Percentiles rank a stretch among this genome's conserved stretches.
Conservation (phyloP, 2,113 vertebrate genomes). For the Oncorhynchus mykiss region DNA sequence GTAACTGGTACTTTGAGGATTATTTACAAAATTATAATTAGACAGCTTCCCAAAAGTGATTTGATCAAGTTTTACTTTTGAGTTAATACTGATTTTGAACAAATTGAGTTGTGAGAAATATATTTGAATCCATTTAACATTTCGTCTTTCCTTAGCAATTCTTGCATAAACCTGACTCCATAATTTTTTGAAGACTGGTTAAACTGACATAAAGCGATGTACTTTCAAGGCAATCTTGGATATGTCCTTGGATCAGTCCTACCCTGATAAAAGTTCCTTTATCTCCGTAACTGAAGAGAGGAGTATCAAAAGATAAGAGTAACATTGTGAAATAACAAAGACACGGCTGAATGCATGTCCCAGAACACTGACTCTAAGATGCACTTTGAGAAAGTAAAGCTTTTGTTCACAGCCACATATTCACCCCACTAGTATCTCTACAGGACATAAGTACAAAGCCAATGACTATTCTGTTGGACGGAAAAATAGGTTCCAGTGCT, state of each 20-base stretch:
- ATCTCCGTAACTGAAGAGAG: not conserved
- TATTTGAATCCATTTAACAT: not conserved
- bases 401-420: not conserved
- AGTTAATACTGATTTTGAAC: not conserved
- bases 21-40: not conserved
- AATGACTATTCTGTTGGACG: not conserved
- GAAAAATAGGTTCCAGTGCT: not conserved
- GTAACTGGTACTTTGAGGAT: not conserved
- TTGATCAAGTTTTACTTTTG: not conserved
- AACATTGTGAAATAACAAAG: constrained; percentile 2
- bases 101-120: not conserved
- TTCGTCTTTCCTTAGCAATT: not conserved
- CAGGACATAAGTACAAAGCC: not conserved
- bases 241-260: not conserved
- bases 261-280: not conserved
- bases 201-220: not conserved
- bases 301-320: constrained; percentile 1
- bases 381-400: not conserved
- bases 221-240: not conserved
- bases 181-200: not conserved
- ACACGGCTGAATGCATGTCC: constrained; percentile 1
- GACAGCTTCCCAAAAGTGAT: not conserved
- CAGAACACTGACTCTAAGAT: not conserved
- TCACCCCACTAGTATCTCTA: not conserved
- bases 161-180: too few relatives aligned